These are phyloP conservation scores for Daubentonia madagascariensis DNA, from an alignment of 2,113 vertebrate genomes.

Conservation along the genomic window DNA sequence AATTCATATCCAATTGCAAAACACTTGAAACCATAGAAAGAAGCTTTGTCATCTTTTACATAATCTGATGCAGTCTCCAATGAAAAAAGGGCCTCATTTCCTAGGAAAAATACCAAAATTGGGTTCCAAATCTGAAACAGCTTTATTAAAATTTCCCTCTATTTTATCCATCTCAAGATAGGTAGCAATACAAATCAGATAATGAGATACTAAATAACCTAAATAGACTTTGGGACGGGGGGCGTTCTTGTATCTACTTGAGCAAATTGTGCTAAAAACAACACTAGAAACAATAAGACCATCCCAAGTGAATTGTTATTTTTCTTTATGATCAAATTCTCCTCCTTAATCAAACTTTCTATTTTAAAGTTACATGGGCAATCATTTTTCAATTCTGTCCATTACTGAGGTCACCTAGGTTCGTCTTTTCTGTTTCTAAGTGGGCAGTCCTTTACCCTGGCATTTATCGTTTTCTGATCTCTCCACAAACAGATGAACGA, in stretches of 20 bases:
- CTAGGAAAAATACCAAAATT: slow-evolving; percentile 79
- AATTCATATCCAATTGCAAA: slow-evolving; percentile 98
- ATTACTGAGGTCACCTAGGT: background rate
- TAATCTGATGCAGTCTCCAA: slow-evolving; percentile 99
- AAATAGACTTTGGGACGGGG: background rate
- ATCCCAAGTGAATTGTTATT: background rate
- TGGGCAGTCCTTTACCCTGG: background rate
- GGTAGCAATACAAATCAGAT: background rate
- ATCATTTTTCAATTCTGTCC: background rate
- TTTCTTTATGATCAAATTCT: background rate
- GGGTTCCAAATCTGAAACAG: slow-evolving; percentile 5
- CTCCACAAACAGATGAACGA: slow-evolving; percentile 13
- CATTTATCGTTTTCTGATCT: background rate
- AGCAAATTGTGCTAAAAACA: background rate
- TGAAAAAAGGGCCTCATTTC: slow-evolving; percentile 97
- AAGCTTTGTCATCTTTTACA: slow-evolving; percentile 98
- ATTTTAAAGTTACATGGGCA: background rate
- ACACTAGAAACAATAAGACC: background rate
- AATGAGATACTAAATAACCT: background rate
- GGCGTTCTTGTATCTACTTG: background rate
- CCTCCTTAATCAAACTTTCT: background rate
- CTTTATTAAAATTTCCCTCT: background rate
- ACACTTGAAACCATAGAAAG: slow-evolving; percentile 98
- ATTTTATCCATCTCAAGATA: background rate
- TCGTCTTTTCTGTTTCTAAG: background rate